A percentile compares a stretch with the other conserved stretches of the same genome.
These are phyloP conservation scores for Cordilura impudica DNA, from an alignment of 2,888 invertebrate species.

Conservation along the genomic window DNA sequence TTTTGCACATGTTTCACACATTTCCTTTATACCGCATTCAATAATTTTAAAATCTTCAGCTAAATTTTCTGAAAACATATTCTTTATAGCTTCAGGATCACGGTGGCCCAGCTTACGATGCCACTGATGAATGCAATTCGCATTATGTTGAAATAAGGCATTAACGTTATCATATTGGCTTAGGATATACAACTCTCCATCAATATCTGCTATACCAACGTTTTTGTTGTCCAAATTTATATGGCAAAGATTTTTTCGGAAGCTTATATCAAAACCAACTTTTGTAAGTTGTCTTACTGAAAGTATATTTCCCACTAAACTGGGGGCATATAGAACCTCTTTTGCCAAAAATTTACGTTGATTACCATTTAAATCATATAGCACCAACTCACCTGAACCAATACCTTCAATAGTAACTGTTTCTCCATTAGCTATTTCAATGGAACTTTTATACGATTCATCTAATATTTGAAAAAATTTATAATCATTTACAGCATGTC, in stretches of 20 bases:
- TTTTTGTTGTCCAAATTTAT: slow-evolving; percentile 35
- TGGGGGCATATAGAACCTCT: slow-evolving; percentile 60
- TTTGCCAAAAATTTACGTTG: neutral
- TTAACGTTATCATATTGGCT: slow-evolving; percentile 18
- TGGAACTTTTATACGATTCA: too few relatives aligned
- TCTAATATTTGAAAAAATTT: too few relatives aligned
- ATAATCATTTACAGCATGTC: too few relatives aligned
- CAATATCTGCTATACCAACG: slow-evolving; percentile 42
- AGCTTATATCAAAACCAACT: too few relatives aligned
- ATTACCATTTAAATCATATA: too few relatives aligned
- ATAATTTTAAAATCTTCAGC: slow-evolving; percentile 8
- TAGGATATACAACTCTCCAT: slow-evolving; percentile 27
- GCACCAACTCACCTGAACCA: too few relatives aligned
- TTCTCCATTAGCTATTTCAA: too few relatives aligned
- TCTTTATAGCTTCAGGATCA: slow-evolving; percentile 18
- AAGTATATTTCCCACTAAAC: slow-evolving; percentile 54
- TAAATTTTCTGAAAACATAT: slow-evolving; percentile 17
- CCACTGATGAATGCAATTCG: slow-evolving; percentile 32
- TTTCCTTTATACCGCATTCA: too few relatives aligned
- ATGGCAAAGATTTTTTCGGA: slow-evolving; percentile 31
- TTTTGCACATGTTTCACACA: slow-evolving; percentile 25
- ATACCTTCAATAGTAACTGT: too few relatives aligned
- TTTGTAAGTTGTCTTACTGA: slow-evolving; percentile 32
- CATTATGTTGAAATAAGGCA: slow-evolving; percentile 12
- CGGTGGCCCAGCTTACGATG: neutral